Evolutionary conservation across 2,888 invertebrate genomes (phyloP).

Genomic region (Ametastegia equiseti): DNA sequence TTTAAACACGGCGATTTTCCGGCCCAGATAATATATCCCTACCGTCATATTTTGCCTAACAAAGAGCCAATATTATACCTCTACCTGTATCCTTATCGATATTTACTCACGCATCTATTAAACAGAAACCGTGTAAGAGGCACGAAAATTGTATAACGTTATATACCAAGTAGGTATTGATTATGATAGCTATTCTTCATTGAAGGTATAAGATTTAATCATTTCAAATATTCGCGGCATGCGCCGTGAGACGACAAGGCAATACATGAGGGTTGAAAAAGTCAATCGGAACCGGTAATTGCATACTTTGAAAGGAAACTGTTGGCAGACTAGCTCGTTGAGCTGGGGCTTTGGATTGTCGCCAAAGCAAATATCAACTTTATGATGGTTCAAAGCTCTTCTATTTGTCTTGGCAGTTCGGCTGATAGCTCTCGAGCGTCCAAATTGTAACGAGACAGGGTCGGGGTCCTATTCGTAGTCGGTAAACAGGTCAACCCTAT

Average conservation of each 20-base stretch:
- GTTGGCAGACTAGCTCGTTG: conserved; percentile 10
- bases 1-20: background rate
- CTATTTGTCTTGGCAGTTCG: conserved; percentile 54
- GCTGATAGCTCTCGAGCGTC: conserved; percentile 42
- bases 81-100: background rate
- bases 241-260: background rate
- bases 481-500: conserved; percentile 30
- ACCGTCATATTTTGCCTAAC: background rate
- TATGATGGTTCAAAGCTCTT: conserved; percentile 61
- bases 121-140: background rate
- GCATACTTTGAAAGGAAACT: conserved; percentile 18
- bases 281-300: conserved; percentile 2
- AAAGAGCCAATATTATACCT: background rate
- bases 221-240: background rate
- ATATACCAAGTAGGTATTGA: too few relatives aligned
- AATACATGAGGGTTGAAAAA: background rate
- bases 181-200: background rate
- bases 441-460: conserved; percentile 50
- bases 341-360: conserved; percentile 57
- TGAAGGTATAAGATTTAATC: background rate
- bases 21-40: background rate
- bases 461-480: background rate
- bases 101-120: background rate
- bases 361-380: conserved; percentile 70
- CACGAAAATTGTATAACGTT: background rate